These are phyloP conservation scores for Hydrolagus colliei DNA, from an alignment of 2,797 vertebrate species.

Conservation along the genomic window DNA sequence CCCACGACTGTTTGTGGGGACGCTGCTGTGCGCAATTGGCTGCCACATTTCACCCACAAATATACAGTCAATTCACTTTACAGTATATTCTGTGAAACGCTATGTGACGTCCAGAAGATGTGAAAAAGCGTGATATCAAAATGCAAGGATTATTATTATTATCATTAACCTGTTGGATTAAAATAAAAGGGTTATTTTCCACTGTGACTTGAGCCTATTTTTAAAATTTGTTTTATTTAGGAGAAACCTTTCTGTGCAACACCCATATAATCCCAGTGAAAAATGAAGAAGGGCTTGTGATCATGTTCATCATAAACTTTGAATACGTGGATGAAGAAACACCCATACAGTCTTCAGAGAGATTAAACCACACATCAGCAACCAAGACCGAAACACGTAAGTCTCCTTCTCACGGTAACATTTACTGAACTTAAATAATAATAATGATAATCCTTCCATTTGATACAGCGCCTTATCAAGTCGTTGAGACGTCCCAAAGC, in stretches of 20 bases:
- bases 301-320: slow-evolving; percentile 99
- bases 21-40: too few relatives aligned
- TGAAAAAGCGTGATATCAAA: too few relatives aligned
- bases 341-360: slow-evolving; percentile 73
- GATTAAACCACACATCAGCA: slow-evolving; percentile 75
- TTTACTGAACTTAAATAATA: background rate
- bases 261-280: slow-evolving; percentile 97
- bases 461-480: too few relatives aligned
- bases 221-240: slow-evolving; percentile 48
- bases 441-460: background rate
- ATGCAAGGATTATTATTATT: too few relatives aligned
- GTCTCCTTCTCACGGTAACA: slow-evolving; percentile 44
- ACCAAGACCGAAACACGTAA: slow-evolving; percentile 81
- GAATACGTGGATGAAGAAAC: slow-evolving; percentile 79
- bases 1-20: too few relatives aligned
- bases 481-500: too few relatives aligned
- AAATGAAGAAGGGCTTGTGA: slow-evolving; percentile 93
- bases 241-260: slow-evolving; percentile 87
- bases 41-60: too few relatives aligned
- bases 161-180: too few relatives aligned
- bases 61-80: too few relatives aligned
- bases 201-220: slow-evolving; percentile 10
- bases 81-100: too few relatives aligned
- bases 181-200: too few relatives aligned
- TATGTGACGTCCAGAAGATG: too few relatives aligned